Percentiles rank a stretch among this genome's conserved stretches.
Conservation (phyloP, 2,797 vertebrate species). For the Chelon labrosus region DNA sequence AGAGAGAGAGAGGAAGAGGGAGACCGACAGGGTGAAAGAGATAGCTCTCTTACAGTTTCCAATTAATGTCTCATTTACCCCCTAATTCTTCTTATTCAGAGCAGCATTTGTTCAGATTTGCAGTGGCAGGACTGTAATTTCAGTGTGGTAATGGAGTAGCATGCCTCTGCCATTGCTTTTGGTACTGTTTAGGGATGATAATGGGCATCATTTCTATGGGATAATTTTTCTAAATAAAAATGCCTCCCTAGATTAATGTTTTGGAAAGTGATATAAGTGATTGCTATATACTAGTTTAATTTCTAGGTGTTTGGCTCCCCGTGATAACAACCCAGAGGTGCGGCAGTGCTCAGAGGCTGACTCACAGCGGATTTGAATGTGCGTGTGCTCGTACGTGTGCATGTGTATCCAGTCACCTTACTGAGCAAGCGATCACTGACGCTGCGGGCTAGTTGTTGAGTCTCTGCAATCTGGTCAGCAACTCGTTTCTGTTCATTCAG, state of each 20-base stretch:
- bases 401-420: constrained; percentile 86
- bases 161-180: constrained; percentile 63
- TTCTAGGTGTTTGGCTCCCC: constrained; percentile 65
- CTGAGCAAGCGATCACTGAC: constrained; percentile 92
- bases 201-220: constrained; percentile 73
- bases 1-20: constrained; percentile 16
- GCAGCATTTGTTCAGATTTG: constrained; percentile 79
- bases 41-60: constrained; percentile 80
- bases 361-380: constrained; percentile 46
- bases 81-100: constrained; percentile 84
- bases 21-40: constrained; percentile 64
- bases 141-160: constrained; percentile 75
- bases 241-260: constrained; percentile 66
- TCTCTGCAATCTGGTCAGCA: constrained; percentile 94
- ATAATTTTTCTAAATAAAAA: constrained; percentile 76
- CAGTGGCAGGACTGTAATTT: constrained; percentile 78
- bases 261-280: constrained; percentile 60
- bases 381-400: constrained; percentile 7
- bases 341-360: constrained; percentile 36
- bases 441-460: constrained; percentile 93
- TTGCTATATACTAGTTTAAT: constrained; percentile 52
- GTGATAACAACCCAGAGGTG: constrained; percentile 57
- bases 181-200: constrained; percentile 72
- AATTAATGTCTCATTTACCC: constrained; percentile 89
- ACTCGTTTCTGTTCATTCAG: constrained; percentile 96